Evolutionary conservation across 1,140 invertebrate genomes (phyloP).

Genomic region (Drosophila dunni): DNA sequence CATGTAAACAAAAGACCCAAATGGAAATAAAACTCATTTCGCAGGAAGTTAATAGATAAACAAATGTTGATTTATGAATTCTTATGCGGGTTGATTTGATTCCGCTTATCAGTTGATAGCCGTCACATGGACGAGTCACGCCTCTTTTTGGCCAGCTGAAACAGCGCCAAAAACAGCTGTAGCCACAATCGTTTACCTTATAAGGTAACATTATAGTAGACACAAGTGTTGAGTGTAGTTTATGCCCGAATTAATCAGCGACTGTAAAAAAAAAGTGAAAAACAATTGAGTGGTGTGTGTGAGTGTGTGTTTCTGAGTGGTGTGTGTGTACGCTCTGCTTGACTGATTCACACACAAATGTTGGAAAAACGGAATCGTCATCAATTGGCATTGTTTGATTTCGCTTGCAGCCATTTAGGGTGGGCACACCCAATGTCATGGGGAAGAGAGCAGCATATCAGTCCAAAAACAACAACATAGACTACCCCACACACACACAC

Average conservation of each 20-base stretch:
- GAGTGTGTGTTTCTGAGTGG: neutral
- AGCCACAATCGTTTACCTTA: constrained; percentile 34
- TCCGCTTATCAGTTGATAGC: constrained; percentile 32
- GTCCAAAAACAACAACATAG: neutral
- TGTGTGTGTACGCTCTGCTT: constrained; percentile 22
- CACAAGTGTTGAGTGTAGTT: constrained; percentile 29
- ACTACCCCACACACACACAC: neutral
- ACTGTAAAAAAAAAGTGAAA: constrained; percentile 32
- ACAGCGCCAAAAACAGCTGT: constrained; percentile 35
- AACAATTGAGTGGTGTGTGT: constrained; percentile 2
- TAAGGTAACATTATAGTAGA: constrained; percentile 35
- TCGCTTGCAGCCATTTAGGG: constrained; percentile 36
- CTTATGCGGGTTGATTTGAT: neutral
- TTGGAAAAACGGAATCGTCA: constrained; percentile 45
- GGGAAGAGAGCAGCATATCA: constrained; percentile 15
- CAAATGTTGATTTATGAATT: constrained; percentile 5
- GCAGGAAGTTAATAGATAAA: constrained; percentile 32
- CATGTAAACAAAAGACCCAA: constrained; percentile 19
- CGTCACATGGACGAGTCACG: neutral
- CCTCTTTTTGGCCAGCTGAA: constrained; percentile 9
- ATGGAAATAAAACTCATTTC: constrained; percentile 9
- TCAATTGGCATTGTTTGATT: constrained; percentile 41
- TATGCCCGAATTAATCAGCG: constrained; percentile 52
- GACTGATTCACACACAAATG: constrained; percentile 47
- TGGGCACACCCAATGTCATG: constrained; percentile 39